Evolutionary conservation across 2,797 vertebrate genomes (phyloP), one percentile per base, ranked within the genome.

Genomic region (Gambusia yucatana): DNA sequence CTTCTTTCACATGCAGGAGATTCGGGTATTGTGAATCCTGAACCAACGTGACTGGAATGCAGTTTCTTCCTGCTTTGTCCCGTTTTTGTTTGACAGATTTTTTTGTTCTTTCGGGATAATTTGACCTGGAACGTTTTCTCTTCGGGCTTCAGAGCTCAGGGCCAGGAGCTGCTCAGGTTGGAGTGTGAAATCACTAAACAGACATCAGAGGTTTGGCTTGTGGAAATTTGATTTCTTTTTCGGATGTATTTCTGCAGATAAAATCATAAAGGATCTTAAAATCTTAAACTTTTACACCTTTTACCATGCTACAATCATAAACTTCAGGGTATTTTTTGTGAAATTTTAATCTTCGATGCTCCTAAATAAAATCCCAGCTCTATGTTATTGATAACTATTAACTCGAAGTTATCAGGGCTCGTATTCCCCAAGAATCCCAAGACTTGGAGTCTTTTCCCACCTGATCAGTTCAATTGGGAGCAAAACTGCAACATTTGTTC

Each of bases 91-190:
- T 77, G 82, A 82, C 82, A 82, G 72, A 55, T 72, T 91, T 87
- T 92, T 95, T 95, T 95, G 93, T 95, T 94, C 90, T 91, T 81
- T 82, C 82, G 79, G 76, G 88, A 91, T 93, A 74, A 92, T 94
- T 93, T 95, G 94, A 93, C 82, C 84, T 81, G 93, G 93, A 95
- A 94, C 94, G 94, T 90, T 88, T 96, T 94, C 90, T 91, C 91
- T 90, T 86, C 85, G 82, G 89, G 90, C 77, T 86, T 87, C 82
- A 79, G 78, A 76, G 76, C 25, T 11, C 33, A n/a, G 87, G 84
- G 47, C 73, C 74, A 65, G 72, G 70, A 75, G 72, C 25, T 84
- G 77, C 75, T 76, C 25, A 82, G 86, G 80, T 85, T 76, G 48
- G 81, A 84, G 80, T 82, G 81, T 63, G 83, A 87, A 89, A 80